phyloP scores from a whole-genome alignment of 1,140 invertebrate genomes.

The Trichogramma pretiosum region DNA sequence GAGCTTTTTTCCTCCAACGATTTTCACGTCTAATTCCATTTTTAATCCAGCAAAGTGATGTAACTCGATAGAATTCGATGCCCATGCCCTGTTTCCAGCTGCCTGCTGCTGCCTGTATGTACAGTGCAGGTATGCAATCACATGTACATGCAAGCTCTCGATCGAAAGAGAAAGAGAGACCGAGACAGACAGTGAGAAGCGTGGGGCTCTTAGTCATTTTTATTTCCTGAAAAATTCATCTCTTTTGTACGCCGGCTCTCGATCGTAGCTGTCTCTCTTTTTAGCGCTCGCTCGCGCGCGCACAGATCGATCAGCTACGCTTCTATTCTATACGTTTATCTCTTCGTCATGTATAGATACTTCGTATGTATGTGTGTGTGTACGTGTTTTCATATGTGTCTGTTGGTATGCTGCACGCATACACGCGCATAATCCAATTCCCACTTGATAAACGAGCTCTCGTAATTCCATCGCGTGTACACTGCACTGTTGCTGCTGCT shows the following conservation, averaged over 20 bases:
- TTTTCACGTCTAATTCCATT: constrained; percentile 11
- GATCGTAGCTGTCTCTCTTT: background rate
- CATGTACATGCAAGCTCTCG: too few relatives aligned
- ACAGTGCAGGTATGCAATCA: too few relatives aligned
- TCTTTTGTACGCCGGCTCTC: constrained; percentile 2
- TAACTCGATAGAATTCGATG: constrained; percentile 1
- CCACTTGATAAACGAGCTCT: constrained; percentile 24
- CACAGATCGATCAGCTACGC: constrained; percentile 19
- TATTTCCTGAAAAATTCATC: background rate
- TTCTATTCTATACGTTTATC: constrained; percentile 21
- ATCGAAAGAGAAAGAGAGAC: too few relatives aligned
- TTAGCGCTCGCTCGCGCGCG: too few relatives aligned
- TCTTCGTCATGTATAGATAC: too few relatives aligned
- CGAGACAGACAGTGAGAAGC: too few relatives aligned
- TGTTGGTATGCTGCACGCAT: too few relatives aligned
- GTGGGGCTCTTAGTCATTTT: constrained; percentile 5
- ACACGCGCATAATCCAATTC: constrained; percentile 25
- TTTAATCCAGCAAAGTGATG: constrained; percentile 12
- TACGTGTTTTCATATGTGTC: too few relatives aligned
- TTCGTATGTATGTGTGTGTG: too few relatives aligned
- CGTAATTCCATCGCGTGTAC: constrained; percentile 21
- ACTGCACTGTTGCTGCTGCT: too few relatives aligned
- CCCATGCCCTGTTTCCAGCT: too few relatives aligned
- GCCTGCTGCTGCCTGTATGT: too few relatives aligned
- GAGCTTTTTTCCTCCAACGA: background rate